phyloP scores from a whole-genome alignment of 1,140 invertebrate genomes.

The Eufriesea mexicana region DNA sequence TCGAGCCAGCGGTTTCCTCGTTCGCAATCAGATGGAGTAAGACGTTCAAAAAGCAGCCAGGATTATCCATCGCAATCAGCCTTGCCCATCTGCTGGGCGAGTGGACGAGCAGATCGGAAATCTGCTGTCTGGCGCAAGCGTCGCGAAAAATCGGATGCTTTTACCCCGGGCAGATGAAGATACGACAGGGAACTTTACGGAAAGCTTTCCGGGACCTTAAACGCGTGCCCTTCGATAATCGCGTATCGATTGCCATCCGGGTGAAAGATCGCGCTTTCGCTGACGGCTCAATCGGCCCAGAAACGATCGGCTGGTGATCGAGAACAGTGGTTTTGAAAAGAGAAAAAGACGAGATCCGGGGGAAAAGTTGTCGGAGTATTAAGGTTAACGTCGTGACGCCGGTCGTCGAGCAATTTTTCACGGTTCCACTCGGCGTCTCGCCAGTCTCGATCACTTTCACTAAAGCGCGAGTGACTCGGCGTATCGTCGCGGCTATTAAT shows the following conservation, averaged over 20 bases:
- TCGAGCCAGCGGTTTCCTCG: neutral
- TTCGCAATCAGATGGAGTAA: conserved; percentile 35
- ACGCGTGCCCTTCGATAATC: conserved; percentile 66
- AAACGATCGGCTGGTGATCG: conserved; percentile 63
- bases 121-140: conserved; percentile 36
- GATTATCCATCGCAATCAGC: conserved; percentile 40
- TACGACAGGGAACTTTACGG: conserved; percentile 33
- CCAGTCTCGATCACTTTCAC: conserved; percentile 28
- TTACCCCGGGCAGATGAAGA: conserved; percentile 46
- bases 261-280: conserved; percentile 78
- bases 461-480: neutral
- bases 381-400: conserved; percentile 52
- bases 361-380: conserved; percentile 29
- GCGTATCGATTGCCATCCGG: conserved; percentile 76
- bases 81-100: conserved; percentile 41
- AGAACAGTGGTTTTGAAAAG: neutral
- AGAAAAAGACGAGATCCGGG: conserved; percentile 12
- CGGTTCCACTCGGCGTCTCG: conserved; percentile 8
- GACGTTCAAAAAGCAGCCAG: conserved; percentile 14
- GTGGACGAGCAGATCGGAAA: conserved; percentile 36
- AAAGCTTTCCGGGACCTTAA: conserved; percentile 14
- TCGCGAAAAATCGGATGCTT: conserved; percentile 67
- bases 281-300: conserved; percentile 77
- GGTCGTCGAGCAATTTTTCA: conserved; percentile 65
- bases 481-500: conserved; percentile 42